Base-by-base conservation (phyloP, 2,113 vertebrate genomes). In the Epinephelus lanceolatus region DNA sequence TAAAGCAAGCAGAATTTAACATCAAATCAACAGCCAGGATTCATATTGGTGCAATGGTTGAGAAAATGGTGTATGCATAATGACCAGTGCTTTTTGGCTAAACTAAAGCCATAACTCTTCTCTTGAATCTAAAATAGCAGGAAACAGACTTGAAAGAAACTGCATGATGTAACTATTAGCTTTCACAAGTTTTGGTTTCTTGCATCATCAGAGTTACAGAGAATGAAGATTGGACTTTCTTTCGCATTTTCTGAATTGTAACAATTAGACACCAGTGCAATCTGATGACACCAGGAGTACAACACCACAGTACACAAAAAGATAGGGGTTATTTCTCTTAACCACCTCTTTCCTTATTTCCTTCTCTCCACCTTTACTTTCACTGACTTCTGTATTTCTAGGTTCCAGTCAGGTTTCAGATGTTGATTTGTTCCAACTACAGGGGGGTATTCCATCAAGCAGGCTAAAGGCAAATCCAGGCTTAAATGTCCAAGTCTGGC, bases 21-120 rank as follows among this genome's bases (percentile, higher is more conserved):
- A n/a, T 61, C n/a, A 40, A 25, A 53, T 67, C 33, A 60, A 51
- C n/a, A 60, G 23, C 49, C 19, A 62, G 21, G 42, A 69, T 67
- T 75, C 19, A 56, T 57, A 18, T 11, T 21, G 5, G 21, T 67
- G 53, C 17, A 61, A 69, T 6, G 13, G 23, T 61, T 37, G 40
- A n/a, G 15, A 81, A 42, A 30, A 47, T 13, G 45, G 42, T 0
- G 0, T 6, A 37, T 6, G 15, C 0, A 65, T 47, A 25, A 47
- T 55, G 15, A 33, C 3, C 17, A n/a, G 21, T 18, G 18, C 3
- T 10, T 79, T 78, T 25, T 40, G 40, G 53, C 10, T 57, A 14
- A 45, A 57, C 19, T 18, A 25, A 42, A 51, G 52, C 11, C 18
- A 9, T 45, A 47, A 6, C 21, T 61, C 23, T 49, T 27, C n/a